phyloP scores from a whole-genome alignment of 2,113 vertebrate species.

The Galemys pyrenaicus region DNA sequence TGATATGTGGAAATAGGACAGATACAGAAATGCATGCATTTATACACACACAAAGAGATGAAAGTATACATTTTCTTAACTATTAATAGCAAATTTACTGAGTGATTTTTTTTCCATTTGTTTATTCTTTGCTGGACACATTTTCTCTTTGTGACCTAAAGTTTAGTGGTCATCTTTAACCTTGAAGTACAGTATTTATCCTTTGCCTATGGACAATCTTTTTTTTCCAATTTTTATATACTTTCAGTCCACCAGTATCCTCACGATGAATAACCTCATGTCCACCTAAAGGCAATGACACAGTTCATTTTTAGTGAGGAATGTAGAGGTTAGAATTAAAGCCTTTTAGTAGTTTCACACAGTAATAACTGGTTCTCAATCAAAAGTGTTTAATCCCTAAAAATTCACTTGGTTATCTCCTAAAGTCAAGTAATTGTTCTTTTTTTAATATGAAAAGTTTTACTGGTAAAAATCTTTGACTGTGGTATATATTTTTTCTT shows the following conservation, averaged over 20 bases:
- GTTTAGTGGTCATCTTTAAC: too few relatives aligned
- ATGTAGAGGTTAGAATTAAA: background rate
- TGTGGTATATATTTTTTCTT: background rate
- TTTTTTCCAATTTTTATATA: too few relatives aligned
- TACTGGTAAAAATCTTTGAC: background rate
- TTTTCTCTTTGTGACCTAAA: too few relatives aligned
- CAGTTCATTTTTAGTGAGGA: background rate
- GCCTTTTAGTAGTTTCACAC: background rate
- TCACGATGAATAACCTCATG: background rate
- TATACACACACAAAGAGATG: too few relatives aligned
- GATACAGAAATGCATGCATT: background rate
- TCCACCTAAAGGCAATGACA: rapidly evolving
- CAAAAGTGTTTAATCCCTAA: background rate
- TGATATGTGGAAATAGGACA: background rate
- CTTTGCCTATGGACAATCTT: too few relatives aligned
- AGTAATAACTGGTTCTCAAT: background rate
- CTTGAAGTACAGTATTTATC: too few relatives aligned
- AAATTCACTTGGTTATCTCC: background rate
- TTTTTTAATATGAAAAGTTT: background rate
- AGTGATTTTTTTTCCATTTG: too few relatives aligned
- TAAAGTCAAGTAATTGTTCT: background rate
- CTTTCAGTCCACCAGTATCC: background rate
- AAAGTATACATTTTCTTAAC: too few relatives aligned
- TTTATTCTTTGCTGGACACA: too few relatives aligned
- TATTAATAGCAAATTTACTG: too few relatives aligned